These are phyloP conservation scores for Drosophila lacicola DNA, from an alignment of 2,888 invertebrate species.

Conservation along the genomic window DNA sequence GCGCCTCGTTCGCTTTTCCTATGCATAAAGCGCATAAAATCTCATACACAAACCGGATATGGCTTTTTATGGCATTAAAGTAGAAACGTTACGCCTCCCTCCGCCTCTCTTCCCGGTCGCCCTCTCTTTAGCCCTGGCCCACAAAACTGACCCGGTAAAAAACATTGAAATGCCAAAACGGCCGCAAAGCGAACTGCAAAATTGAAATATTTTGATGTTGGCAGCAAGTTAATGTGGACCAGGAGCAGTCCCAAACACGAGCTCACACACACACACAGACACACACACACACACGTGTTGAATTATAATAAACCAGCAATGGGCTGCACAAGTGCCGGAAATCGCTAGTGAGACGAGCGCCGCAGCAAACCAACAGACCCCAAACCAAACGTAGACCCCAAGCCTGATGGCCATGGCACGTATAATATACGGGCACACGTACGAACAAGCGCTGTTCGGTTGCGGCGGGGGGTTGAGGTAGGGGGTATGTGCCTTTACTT, in stretches of 20 bases:
- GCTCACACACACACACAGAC: slow-evolving; percentile 14
- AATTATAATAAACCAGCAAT: slow-evolving; percentile 78
- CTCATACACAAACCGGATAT: slow-evolving; percentile 65
- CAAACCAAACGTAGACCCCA: slow-evolving; percentile 2
- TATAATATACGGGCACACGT: slow-evolving; percentile 72
- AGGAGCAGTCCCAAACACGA: slow-evolving; percentile 38
- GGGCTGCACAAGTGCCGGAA: slow-evolving; percentile 74
- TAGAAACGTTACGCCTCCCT: slow-evolving; percentile 12
- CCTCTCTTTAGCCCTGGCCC: slow-evolving; percentile 11
- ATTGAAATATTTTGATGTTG: slow-evolving; percentile 77
- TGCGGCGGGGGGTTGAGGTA: not conserved
- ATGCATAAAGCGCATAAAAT: slow-evolving; percentile 65
- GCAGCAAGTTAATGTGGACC: slow-evolving; percentile 62
- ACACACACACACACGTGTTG: slow-evolving; percentile 58
- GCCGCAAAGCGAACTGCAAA: slow-evolving; percentile 76
- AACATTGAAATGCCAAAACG: slow-evolving; percentile 67
- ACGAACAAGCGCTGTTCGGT: slow-evolving; percentile 23
- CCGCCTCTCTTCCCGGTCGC: not conserved
- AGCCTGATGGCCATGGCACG: slow-evolving; percentile 52
- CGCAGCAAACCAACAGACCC: slow-evolving; percentile 28
- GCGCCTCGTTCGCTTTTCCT: slow-evolving; percentile 26
- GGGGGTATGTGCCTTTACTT: slow-evolving; percentile 44
- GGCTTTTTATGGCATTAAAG: slow-evolving; percentile 65
- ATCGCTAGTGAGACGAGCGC: slow-evolving; percentile 66
- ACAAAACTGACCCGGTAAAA: slow-evolving; percentile 39